These are phyloP conservation scores for Stichopus chloronotus DNA, from an alignment of 35 echinoderm and acorn worm genomes.

Conservation along the genomic window DNA sequence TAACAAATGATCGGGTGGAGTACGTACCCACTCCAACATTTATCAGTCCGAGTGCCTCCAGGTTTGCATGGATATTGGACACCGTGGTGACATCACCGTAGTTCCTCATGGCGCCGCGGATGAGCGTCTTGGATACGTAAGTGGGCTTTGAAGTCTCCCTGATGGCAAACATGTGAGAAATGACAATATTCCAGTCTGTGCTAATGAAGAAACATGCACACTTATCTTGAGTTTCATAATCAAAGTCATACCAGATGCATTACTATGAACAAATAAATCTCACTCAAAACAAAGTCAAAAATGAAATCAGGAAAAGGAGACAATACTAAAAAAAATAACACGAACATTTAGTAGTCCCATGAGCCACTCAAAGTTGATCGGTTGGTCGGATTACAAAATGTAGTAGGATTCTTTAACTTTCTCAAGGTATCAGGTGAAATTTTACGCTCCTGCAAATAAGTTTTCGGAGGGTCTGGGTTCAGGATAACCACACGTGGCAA, in stretches of 20 bases:
- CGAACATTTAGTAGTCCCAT: too few relatives aligned
- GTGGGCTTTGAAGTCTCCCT: slow-evolving; percentile 70
- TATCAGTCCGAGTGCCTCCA: slow-evolving; percentile 74
- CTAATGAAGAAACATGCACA: neutral
- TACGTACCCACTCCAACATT: slow-evolving; percentile 82
- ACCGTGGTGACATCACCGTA: slow-evolving; percentile 81
- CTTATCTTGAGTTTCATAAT: neutral
- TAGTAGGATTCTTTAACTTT: too few relatives aligned
- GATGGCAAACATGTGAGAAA: neutral
- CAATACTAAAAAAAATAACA: too few relatives aligned
- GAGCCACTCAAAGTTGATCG: too few relatives aligned
- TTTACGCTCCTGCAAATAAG: too few relatives aligned
- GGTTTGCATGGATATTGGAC: slow-evolving; percentile 68
- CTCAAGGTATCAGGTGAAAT: too few relatives aligned
- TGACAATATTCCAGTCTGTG: neutral
- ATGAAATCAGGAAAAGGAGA: too few relatives aligned
- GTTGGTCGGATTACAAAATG: too few relatives aligned
- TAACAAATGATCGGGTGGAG: neutral
- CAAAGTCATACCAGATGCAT: neutral
- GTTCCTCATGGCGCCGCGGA: slow-evolving; percentile 59
- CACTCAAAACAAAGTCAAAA: neutral
- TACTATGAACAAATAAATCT: neutral
- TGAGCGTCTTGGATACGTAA: slow-evolving; percentile 70
- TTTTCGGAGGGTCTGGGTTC: too few relatives aligned
- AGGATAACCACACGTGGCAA: too few relatives aligned